Evolutionary conservation across 2,888 invertebrate species (phyloP).

Genomic region (Agrotis exclamationis): DNA sequence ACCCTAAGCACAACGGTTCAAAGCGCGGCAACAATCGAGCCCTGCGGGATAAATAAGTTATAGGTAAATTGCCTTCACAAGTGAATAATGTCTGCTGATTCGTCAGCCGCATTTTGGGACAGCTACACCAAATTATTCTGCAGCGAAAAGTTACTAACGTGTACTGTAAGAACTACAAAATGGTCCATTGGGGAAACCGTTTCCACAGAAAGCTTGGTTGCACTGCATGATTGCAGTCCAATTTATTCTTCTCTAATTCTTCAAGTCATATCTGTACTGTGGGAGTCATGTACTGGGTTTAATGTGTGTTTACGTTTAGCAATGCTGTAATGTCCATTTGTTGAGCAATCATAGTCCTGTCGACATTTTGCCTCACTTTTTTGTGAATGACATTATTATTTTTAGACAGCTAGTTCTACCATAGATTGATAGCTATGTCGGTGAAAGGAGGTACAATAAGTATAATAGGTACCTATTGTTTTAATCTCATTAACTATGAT

Average conservation of each 20-base stretch:
- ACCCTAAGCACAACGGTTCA: not conserved
- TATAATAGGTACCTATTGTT: conserved; percentile 11
- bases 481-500: conserved; percentile 8
- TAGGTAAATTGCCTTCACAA: too few species aligned
- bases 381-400: conserved; percentile 38
- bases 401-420: conserved; percentile 18
- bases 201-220: conserved; percentile 56
- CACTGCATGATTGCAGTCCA: conserved; percentile 76
- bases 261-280: conserved; percentile 47
- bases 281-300: conserved; percentile 18
- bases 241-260: conserved; percentile 34
- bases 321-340: conserved; percentile 34
- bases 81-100: too few species aligned
- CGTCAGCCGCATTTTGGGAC: not conserved
- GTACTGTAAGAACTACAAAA: conserved; percentile 48
- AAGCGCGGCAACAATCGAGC: not conserved
- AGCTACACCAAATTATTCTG: not conserved
- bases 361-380: conserved; percentile 44
- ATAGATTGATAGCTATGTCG: conserved; percentile 11
- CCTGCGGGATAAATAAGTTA: too few species aligned
- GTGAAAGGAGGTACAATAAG: conserved; percentile 7
- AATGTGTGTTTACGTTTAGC: conserved; percentile 14
- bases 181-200: conserved; percentile 51
- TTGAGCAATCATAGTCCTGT: conserved; percentile 10
- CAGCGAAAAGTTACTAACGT: conserved; percentile 46